phyloP scores from a whole-genome alignment of 2,113 vertebrate species.

The Menidia beryllina region DNA sequence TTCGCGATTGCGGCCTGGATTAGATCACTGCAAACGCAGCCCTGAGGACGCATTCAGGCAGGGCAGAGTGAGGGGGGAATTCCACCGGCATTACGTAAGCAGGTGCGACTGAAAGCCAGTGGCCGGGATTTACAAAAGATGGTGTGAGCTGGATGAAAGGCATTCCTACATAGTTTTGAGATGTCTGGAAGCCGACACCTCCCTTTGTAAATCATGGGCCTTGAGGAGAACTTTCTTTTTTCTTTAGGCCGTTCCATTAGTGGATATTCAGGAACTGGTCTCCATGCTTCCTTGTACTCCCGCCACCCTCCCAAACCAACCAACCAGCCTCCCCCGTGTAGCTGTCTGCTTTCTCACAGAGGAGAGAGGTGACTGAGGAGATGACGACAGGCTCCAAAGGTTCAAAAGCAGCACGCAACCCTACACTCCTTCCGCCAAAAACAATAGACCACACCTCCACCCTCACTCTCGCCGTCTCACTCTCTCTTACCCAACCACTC shows the following conservation, averaged over 20 bases:
- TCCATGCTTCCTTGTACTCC: neutral
- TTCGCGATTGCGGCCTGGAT: slow-evolving; percentile 6
- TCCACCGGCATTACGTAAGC: slow-evolving; percentile 53
- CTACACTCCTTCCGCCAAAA: slow-evolving; percentile 79
- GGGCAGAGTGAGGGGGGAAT: slow-evolving; percentile 34
- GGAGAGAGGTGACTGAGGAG: slow-evolving; percentile 41
- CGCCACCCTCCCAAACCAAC: neutral
- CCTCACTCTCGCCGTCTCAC: slow-evolving; percentile 35
- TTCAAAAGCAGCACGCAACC: slow-evolving; percentile 68
- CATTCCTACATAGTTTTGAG: slow-evolving; percentile 59
- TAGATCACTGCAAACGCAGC: slow-evolving; percentile 40
- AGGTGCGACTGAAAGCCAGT: slow-evolving; percentile 46
- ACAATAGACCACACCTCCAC: slow-evolving; percentile 84
- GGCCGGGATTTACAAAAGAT: slow-evolving; percentile 37
- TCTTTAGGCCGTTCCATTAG: neutral
- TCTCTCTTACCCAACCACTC: slow-evolving; percentile 72
- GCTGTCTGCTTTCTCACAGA: slow-evolving; percentile 28
- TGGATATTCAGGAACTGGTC: neutral
- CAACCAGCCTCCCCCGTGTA: neutral
- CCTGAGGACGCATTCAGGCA: slow-evolving; percentile 12
- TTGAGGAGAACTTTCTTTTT: neutral
- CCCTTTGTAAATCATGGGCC: slow-evolving; percentile 40
- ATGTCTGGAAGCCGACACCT: slow-evolving; percentile 22
- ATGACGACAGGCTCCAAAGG: slow-evolving; percentile 67
- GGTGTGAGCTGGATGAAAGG: slow-evolving; percentile 47